These are phyloP conservation scores for Scopus umbretta DNA, from an alignment of 2,113 vertebrate genomes.

Conservation along the genomic window DNA sequence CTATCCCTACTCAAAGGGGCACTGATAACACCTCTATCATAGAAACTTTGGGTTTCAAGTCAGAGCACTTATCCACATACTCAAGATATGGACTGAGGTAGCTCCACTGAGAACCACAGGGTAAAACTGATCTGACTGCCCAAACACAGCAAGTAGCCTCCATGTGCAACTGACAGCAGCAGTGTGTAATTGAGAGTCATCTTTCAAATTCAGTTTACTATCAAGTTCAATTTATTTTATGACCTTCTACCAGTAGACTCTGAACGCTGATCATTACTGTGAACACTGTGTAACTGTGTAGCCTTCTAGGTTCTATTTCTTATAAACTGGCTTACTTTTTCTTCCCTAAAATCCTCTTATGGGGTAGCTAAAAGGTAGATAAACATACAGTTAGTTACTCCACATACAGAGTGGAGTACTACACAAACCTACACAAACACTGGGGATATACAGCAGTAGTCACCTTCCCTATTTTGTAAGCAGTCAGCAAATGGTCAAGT, in stretches of 20 bases:
- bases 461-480: not conserved
- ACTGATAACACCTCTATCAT: not conserved
- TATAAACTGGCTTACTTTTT: not conserved
- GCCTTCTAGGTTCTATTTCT: not conserved
- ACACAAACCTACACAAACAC: not conserved
- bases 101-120: not conserved
- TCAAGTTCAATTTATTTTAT: not conserved
- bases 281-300: not conserved
- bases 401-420: not conserved
- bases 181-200: not conserved
- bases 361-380: not conserved
- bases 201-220: not conserved
- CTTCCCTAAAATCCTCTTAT: not conserved
- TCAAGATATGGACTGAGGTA: not conserved
- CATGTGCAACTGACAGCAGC: not conserved
- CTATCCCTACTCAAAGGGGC: not conserved
- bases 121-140: not conserved
- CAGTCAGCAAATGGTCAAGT: not conserved
- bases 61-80: not conserved
- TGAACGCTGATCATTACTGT: not conserved
- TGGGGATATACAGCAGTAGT: not conserved
- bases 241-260: not conserved
- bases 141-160: not conserved
- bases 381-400: not conserved
- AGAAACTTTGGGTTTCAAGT: not conserved